A percentile compares a stretch with the other conserved stretches of the same genome.
phyloP scores from a whole-genome alignment of 2,113 vertebrate genomes.

The Pedetes capensis region DNA sequence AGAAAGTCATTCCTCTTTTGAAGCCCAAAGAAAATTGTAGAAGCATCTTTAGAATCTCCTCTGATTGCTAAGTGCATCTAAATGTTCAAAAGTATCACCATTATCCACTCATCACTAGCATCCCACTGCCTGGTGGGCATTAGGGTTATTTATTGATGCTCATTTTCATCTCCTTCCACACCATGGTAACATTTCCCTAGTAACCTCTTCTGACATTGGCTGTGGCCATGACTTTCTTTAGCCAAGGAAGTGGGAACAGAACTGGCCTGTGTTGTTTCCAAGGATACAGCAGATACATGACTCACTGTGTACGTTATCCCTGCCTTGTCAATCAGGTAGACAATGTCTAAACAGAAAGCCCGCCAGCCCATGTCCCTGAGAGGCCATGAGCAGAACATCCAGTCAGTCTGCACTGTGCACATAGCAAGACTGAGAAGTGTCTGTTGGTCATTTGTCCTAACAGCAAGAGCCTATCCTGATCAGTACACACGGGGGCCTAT shows the following conservation, averaged over 20 bases:
- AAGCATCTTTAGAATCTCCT: background rate
- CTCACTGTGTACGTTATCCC: background rate
- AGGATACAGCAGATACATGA: background rate
- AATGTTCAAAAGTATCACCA: accelerated
- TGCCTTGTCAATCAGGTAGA: background rate
- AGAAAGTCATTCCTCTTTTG: background rate
- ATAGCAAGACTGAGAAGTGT: background rate
- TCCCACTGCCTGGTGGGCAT: accelerated
- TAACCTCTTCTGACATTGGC: background rate
- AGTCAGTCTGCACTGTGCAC: background rate
- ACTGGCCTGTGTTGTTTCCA: background rate
- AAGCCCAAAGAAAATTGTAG: background rate
- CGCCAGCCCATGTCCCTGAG: background rate
- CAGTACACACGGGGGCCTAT: background rate
- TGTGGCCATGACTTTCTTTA: background rate
- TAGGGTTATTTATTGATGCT: background rate
- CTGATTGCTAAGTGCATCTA: background rate
- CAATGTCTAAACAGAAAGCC: background rate
- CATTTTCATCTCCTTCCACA: background rate
- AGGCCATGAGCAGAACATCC: background rate
- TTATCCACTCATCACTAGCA: accelerated
- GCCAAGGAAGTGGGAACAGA: background rate
- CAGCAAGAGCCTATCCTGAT: background rate
- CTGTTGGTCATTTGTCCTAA: background rate
- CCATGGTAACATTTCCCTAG: too few relatives aligned